phyloP scores from a whole-genome alignment of 2,113 vertebrate species.

The Drymodes brunneopygia region DNA sequence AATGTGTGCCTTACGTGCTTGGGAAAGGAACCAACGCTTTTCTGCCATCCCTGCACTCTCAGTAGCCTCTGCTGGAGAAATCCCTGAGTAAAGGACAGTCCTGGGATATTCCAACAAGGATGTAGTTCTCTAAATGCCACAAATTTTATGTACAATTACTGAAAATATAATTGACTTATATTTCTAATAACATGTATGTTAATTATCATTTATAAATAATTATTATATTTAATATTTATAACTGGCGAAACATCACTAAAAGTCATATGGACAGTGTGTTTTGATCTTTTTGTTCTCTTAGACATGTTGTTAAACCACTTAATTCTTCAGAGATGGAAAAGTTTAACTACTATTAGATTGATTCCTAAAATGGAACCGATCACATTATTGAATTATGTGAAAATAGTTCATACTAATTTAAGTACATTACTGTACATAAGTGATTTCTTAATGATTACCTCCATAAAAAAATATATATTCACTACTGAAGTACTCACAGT shows the following conservation, averaged over 20 bases:
- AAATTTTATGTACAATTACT: background rate
- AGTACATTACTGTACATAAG: background rate
- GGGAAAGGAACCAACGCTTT: background rate
- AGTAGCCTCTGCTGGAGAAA: background rate
- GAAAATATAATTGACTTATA: background rate
- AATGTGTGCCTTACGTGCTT: rapidly evolving
- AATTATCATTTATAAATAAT: background rate
- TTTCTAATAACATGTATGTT: background rate
- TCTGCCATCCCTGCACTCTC: background rate
- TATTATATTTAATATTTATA: background rate
- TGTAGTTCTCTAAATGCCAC: background rate
- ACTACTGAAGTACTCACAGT: background rate
- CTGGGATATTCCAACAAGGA: background rate
- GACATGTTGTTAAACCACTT: background rate
- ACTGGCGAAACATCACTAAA: background rate
- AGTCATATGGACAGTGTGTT: background rate
- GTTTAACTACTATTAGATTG: background rate
- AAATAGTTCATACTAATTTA: background rate
- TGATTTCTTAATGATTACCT: background rate
- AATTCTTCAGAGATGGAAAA: background rate
- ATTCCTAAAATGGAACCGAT: background rate
- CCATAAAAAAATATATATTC: background rate
- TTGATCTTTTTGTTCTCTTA: background rate
- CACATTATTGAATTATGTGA: background rate
- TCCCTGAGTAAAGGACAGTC: background rate